Percentiles rank a stretch among this genome's conserved stretches.
These are phyloP conservation scores for Mesaphorura yosii DNA, from an alignment of 1,140 invertebrate genomes.

Conservation along the genomic window DNA sequence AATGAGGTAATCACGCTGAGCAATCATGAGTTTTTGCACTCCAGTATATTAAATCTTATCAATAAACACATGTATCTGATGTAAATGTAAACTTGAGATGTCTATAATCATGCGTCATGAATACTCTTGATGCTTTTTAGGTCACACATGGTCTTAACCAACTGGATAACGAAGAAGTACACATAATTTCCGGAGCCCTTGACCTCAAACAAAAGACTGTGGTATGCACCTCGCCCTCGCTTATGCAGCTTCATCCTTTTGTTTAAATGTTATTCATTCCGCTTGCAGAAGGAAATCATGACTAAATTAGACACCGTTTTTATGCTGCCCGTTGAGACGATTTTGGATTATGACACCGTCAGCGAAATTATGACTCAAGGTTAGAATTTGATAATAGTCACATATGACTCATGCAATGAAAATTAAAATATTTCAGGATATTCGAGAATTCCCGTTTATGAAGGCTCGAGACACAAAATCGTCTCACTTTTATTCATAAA, in stretches of 20 bases:
- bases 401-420: not conserved
- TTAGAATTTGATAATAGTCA: conserved; percentile 12
- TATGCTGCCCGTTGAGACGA: conserved; percentile 44
- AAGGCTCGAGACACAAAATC: conserved; percentile 44
- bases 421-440: conserved; percentile 39
- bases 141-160: conserved; percentile 38
- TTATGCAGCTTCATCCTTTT: not conserved
- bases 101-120: too few relatives aligned
- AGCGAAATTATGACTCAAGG: conserved; percentile 46
- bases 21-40: too few relatives aligned
- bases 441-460: conserved; percentile 52
- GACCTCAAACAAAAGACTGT: conserved; percentile 45
- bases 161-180: conserved; percentile 46
- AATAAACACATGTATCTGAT: too few relatives aligned
- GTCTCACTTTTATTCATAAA: conserved; percentile 52
- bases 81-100: too few relatives aligned
- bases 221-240: conserved; percentile 32
- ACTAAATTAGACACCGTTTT: conserved; percentile 49
- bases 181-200: conserved; percentile 49
- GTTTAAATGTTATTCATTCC: not conserved
- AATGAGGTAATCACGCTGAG: too few relatives aligned
- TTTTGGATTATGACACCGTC: conserved; percentile 49
- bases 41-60: too few relatives aligned
- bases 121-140: too few relatives aligned
- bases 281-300: conserved; percentile 42